A percentile compares a stretch with the other conserved stretches of the same genome.
phyloP scores from a whole-genome alignment of 2,888 invertebrate species.

The Pinctada fucata region DNA sequence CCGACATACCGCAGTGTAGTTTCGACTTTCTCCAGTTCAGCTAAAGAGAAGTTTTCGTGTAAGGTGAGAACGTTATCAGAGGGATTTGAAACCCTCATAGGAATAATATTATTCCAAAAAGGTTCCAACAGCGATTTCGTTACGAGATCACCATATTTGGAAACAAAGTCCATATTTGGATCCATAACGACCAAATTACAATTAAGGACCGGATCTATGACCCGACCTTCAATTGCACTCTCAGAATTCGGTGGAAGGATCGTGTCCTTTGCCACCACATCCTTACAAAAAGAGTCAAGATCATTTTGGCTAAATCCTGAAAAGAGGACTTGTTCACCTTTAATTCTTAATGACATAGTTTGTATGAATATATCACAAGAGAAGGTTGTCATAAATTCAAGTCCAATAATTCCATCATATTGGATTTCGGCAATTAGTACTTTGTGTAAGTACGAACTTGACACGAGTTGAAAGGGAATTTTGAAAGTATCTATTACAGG shows the following conservation, averaged over 20 bases:
- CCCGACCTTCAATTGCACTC: background rate
- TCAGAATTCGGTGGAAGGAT: conserved; percentile 15
- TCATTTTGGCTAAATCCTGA: conserved; percentile 15
- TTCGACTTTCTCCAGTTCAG: background rate
- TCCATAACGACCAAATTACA: conserved; percentile 15
- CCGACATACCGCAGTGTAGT: too few species aligned
- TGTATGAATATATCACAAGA: too few species aligned
- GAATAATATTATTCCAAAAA: conserved; percentile 7
- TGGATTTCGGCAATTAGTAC: background rate
- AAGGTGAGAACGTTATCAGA: conserved; percentile 19
- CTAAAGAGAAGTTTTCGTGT: conserved; percentile 17
- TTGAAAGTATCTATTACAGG: conserved; percentile 1
- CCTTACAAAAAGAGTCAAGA: conserved; percentile 11
- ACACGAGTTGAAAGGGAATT: too few species aligned
- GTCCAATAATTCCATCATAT: conserved; percentile 1
- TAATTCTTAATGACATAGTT: background rate
- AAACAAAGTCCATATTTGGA: conserved; percentile 17
- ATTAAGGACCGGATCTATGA: conserved; percentile 16
- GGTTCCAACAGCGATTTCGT: conserved; percentile 25
- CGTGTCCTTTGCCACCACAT: conserved; percentile 21
- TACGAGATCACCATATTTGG: conserved; percentile 24
- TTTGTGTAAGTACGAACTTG: too few species aligned
- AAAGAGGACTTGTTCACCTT: conserved; percentile 12
- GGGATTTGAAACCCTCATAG: conserved; percentile 21
- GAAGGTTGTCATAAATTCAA: conserved; percentile 32